Evolutionary conservation across 35 echinoderm and acorn worm species (phyloP).

Genomic region (Lytechinus pictus): DNA sequence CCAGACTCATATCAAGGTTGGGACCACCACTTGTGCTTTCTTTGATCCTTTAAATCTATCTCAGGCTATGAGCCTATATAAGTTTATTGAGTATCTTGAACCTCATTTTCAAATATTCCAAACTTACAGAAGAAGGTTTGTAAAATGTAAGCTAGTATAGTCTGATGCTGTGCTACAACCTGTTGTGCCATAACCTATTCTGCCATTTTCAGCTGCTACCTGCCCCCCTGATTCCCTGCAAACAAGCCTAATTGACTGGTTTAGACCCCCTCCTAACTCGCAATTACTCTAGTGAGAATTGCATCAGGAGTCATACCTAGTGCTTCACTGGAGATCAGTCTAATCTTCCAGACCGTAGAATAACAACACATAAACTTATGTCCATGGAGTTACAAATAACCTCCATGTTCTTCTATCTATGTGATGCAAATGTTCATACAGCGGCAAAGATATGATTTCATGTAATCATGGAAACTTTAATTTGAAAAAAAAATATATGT

Average conservation of each 20-base stretch:
- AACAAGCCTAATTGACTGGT: conserved; percentile 25
- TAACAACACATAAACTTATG: not conserved
- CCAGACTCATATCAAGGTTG: not conserved
- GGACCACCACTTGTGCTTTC: not conserved
- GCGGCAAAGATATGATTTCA: too few relatives aligned
- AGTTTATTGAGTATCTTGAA: not conserved
- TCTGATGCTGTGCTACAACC: not conserved
- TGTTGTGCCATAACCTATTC: not conserved
- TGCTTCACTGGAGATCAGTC: not conserved
- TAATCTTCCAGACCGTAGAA: not conserved
- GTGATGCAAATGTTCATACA: too few relatives aligned
- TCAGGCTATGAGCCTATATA: too few relatives aligned
- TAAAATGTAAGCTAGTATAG: too few relatives aligned
- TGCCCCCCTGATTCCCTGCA: not conserved
- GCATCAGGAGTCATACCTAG: not conserved
- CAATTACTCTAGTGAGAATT: conserved; percentile 37
- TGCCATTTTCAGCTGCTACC: not conserved
- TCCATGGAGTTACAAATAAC: too few relatives aligned
- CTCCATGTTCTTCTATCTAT: too few relatives aligned
- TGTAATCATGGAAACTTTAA: too few relatives aligned
- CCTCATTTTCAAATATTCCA: not conserved
- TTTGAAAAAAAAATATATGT: too few relatives aligned
- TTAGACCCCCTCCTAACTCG: not conserved
- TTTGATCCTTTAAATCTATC: too few relatives aligned
- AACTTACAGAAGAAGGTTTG: not conserved